Percentiles rank a stretch among this genome's conserved stretches.
Conservation (phyloP, 2,797 vertebrate species). For the Lacerta viridis region DNA sequence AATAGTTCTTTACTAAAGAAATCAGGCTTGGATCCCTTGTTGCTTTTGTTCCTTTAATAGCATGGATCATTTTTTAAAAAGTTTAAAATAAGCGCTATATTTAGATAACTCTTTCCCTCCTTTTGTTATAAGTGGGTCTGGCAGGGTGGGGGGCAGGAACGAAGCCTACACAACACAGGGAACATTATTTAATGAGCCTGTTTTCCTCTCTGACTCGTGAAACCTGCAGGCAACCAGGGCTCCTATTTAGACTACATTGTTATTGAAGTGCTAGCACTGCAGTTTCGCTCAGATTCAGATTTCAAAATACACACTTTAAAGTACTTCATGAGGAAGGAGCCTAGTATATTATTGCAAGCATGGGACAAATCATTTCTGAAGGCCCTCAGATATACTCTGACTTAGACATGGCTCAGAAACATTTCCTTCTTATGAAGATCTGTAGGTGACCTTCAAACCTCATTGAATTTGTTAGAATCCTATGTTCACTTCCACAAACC, state of each 20-base stretch:
- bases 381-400: not conserved
- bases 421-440: not conserved
- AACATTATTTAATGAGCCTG: slow-evolving; percentile 41
- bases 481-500: not conserved
- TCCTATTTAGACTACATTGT: slow-evolving; percentile 42
- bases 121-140: slow-evolving; percentile 25
- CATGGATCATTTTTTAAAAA: not conserved
- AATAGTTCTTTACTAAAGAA: slow-evolving; percentile 35
- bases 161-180: slow-evolving; percentile 25
- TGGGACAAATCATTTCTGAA: slow-evolving; percentile 18
- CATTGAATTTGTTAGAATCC: not conserved
- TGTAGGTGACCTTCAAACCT: not conserved
- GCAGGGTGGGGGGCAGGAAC: not conserved
- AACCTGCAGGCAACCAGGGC: slow-evolving; percentile 10
- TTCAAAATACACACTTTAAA: slow-evolving; percentile 37
- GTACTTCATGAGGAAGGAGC: slow-evolving; percentile 28
- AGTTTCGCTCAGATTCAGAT: slow-evolving; percentile 31
- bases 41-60: slow-evolving; percentile 23
- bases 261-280: slow-evolving; percentile 29
- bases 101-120: slow-evolving; percentile 27
- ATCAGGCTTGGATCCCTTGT: slow-evolving; percentile 16
- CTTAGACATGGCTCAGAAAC: not conserved
- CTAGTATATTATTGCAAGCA: slow-evolving; percentile 37
- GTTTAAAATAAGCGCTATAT: slow-evolving; percentile 41
- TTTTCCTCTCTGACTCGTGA: slow-evolving; percentile 15